phyloP scores from a whole-genome alignment of 2,797 vertebrate species.

The Arrhamphus sclerolepis region DNA sequence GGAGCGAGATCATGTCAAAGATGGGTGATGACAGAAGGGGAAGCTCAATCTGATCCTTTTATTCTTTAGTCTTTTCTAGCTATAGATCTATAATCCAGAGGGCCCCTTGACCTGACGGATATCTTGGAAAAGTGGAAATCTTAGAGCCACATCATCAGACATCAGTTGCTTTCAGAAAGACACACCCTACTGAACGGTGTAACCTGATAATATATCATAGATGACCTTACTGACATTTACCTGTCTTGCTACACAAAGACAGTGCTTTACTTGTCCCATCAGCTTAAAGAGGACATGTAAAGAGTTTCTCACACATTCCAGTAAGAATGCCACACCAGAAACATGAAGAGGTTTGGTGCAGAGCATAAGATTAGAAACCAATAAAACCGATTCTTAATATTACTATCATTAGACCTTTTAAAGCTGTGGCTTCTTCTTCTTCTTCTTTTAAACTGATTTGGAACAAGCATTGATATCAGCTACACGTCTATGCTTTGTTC shows the following conservation, averaged over 20 bases:
- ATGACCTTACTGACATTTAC: constrained; percentile 48
- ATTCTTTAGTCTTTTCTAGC: constrained; percentile 24
- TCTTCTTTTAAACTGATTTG: too few species aligned
- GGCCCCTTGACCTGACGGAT: constrained; percentile 15
- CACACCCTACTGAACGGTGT: constrained; percentile 46
- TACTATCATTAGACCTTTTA: not conserved
- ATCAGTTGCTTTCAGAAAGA: constrained; percentile 33
- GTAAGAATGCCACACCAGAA: constrained; percentile 41
- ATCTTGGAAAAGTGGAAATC: constrained; percentile 42
- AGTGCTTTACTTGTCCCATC: constrained; percentile 16
- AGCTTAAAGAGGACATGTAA: constrained; percentile 31
- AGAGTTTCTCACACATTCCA: constrained; percentile 60
- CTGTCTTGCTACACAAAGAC: constrained; percentile 36
- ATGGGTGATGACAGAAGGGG: constrained; percentile 31
- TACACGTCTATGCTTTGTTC: too few species aligned
- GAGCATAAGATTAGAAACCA: constrained; percentile 15
- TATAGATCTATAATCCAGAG: constrained; percentile 35
- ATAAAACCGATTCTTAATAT: not conserved
- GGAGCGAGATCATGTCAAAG: constrained; percentile 31
- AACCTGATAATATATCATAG: constrained; percentile 53
- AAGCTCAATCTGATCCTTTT: constrained; percentile 29
- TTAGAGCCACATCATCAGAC: constrained; percentile 51
- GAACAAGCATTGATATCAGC: not conserved
- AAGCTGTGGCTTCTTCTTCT: not conserved
- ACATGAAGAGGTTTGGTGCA: constrained; percentile 7